These are phyloP conservation scores for Tenthredo notha DNA, from an alignment of 2,888 invertebrate genomes.

Conservation along the genomic window DNA sequence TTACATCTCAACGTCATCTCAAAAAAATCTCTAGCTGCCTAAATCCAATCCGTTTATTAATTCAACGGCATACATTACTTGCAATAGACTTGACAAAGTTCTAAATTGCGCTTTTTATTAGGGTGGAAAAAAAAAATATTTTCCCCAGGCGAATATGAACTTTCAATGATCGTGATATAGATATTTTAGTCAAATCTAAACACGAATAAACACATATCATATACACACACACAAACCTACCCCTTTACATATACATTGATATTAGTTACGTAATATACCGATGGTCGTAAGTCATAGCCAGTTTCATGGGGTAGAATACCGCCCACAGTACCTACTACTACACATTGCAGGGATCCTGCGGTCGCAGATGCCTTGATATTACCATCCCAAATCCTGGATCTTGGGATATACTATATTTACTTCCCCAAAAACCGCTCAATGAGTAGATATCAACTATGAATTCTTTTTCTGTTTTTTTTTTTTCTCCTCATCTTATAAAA, in stretches of 20 bases:
- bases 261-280: not conserved
- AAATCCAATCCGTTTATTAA: not conserved
- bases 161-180: not conserved
- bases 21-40: not conserved
- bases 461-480: not conserved
- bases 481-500: too few species aligned
- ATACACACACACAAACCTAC: not conserved
- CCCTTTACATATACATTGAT: not conserved
- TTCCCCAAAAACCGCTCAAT: not conserved
- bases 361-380: conserved; percentile 32
- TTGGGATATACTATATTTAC: not conserved
- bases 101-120: not conserved
- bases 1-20: not conserved
- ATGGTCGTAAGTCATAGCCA: not conserved
- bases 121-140: not conserved
- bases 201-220: not conserved
- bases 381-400: conserved; percentile 26
- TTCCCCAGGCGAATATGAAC: not conserved
- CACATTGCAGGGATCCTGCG: not conserved
- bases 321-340: not conserved
- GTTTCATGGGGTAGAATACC: not conserved
- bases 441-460: conserved; percentile 2
- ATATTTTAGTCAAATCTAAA: not conserved
- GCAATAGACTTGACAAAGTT: not conserved
- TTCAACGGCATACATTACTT: not conserved